phyloP scores from a whole-genome alignment of 35 echinoderm and acorn worm species.

The Strongylocentrotus purpuratus region DNA sequence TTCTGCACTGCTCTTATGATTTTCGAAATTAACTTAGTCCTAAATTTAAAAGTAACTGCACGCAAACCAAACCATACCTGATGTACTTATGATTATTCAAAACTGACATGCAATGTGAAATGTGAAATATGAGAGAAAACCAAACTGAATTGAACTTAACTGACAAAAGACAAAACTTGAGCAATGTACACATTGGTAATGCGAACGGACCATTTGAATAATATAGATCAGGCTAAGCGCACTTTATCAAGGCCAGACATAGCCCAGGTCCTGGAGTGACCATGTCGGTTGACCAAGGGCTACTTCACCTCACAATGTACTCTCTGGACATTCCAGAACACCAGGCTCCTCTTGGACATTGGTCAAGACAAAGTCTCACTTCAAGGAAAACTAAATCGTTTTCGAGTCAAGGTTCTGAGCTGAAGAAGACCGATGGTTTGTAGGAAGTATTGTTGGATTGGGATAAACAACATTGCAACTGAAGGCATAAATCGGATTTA shows the following conservation, averaged over 20 bases:
- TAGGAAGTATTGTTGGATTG: neutral
- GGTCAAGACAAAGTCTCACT: neutral
- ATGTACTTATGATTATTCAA: no score
- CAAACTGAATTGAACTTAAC: no score
- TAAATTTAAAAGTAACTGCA: no score
- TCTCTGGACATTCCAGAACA: neutral
- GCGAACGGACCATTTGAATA: neutral
- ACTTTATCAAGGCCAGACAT: slow-evolving; percentile 25
- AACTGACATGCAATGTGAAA: no score
- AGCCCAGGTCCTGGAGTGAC: neutral
- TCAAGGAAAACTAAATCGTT: neutral
- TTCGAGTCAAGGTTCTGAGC: neutral
- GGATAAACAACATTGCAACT: neutral
- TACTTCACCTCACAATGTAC: slow-evolving; percentile 35
- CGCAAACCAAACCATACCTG: no score
- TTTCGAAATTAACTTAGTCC: no score
- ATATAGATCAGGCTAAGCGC: neutral
- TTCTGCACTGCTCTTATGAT: no score
- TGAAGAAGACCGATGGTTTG: neutral
- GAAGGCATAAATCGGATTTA: no score
- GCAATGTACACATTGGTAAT: neutral
- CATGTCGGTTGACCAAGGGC: neutral
- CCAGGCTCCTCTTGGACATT: neutral
- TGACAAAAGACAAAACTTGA: no score
- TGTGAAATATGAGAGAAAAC: no score